These are phyloP conservation scores for Drosophila siamana DNA, from an alignment of 2,888 invertebrate genomes.

Conservation along the genomic window DNA sequence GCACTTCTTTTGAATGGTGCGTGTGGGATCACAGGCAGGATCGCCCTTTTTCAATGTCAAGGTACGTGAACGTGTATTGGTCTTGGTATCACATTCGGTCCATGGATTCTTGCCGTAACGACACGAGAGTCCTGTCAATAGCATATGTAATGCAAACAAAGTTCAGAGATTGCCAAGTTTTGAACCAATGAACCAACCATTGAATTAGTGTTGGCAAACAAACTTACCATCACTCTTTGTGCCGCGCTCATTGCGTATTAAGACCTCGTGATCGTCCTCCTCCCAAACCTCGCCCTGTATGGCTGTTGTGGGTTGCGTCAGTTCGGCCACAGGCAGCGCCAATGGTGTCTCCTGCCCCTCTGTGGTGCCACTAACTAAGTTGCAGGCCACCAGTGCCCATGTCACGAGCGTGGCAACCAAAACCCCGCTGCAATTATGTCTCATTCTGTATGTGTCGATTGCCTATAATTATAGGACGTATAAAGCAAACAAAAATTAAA, in stretches of 20 bases:
- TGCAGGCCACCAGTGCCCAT: slow-evolving; percentile 81
- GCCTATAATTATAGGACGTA: slow-evolving; percentile 16
- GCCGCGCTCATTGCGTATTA: slow-evolving; percentile 92
- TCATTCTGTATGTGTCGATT: slow-evolving; percentile 62
- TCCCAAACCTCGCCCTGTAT: slow-evolving; percentile 90
- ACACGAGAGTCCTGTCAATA: slow-evolving; percentile 87
- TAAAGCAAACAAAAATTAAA: background rate
- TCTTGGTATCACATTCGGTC: slow-evolving; percentile 94
- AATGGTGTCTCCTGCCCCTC: slow-evolving; percentile 85
- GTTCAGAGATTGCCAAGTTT: background rate
- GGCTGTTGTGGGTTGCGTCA: slow-evolving; percentile 84
- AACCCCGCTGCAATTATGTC: slow-evolving; percentile 66
- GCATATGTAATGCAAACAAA: background rate
- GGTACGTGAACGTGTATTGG: slow-evolving; percentile 92
- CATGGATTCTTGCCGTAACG: slow-evolving; percentile 94
- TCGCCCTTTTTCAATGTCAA: slow-evolving; percentile 95
- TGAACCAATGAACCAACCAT: background rate
- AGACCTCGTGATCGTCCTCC: slow-evolving; percentile 92
- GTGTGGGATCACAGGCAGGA: slow-evolving; percentile 92
- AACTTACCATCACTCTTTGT: slow-evolving; percentile 87
- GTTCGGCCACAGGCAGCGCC: slow-evolving; percentile 84
- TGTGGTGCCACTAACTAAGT: slow-evolving; percentile 82
- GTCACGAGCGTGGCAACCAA: slow-evolving; percentile 56
- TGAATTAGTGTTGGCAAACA: slow-evolving; percentile 16
- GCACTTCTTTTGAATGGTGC: slow-evolving; percentile 96